Percentiles rank a stretch among this genome's conserved stretches.
These are phyloP conservation scores for Apocheima hispidaria DNA, from an alignment of 2,888 invertebrate genomes.

Conservation along the genomic window DNA sequence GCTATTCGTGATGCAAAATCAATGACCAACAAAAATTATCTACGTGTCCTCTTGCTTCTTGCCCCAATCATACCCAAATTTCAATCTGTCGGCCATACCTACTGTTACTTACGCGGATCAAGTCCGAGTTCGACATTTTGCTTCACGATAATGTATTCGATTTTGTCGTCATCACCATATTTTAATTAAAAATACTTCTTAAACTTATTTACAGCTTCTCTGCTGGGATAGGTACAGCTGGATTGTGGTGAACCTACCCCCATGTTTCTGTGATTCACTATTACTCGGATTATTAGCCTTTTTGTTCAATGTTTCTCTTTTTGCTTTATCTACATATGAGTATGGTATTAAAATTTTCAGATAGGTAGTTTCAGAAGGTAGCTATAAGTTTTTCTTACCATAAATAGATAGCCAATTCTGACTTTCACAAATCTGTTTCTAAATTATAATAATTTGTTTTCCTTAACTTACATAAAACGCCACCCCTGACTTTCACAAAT, in stretches of 20 bases:
- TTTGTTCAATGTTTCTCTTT: not conserved
- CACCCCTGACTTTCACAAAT: not conserved
- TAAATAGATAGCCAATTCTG: too few relatives aligned
- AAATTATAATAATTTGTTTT: too few relatives aligned
- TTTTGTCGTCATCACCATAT: constrained; percentile 26
- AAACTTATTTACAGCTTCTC: not conserved
- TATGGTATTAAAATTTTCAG: too few relatives aligned
- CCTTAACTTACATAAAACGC: not conserved
- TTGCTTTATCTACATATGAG: not conserved
- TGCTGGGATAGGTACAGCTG: not conserved
- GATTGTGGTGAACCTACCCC: not conserved
- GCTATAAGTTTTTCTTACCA: too few relatives aligned
- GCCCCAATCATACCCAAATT: not conserved
- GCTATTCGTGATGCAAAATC: constrained; percentile 65
- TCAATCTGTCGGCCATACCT: not conserved
- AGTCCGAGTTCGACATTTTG: constrained; percentile 23
- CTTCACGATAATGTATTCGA: constrained; percentile 19
- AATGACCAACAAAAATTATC: constrained; percentile 17
- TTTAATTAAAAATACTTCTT: constrained; percentile 10
- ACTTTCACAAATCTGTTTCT: too few relatives aligned
- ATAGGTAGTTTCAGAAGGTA: too few relatives aligned
- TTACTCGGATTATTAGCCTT: not conserved
- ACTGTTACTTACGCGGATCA: constrained; percentile 19
- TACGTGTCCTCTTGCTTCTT: constrained; percentile 17
- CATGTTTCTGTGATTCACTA: not conserved